Evolutionary conservation across 2,113 vertebrate species (phyloP).

Genomic region (Callipepla californica): DNA sequence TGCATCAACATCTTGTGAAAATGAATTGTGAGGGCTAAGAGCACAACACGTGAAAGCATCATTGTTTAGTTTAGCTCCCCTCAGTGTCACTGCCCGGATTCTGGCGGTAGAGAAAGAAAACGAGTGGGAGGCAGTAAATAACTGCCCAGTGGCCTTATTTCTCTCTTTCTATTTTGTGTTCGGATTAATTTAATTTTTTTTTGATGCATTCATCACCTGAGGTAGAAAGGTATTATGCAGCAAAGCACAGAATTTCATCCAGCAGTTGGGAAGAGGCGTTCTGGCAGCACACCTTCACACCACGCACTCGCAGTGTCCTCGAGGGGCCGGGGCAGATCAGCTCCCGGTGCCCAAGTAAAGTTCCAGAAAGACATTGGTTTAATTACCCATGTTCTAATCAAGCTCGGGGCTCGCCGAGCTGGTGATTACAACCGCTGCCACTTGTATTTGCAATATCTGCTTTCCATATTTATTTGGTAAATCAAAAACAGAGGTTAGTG

Average conservation of each 20-base stretch:
- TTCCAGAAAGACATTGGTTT: neutral
- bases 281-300: neutral
- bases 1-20: slow-evolving; percentile 37
- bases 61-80: neutral
- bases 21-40: neutral
- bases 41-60: neutral
- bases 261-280: neutral
- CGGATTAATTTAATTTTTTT: neutral
- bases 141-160: neutral
- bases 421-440: neutral
- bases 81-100: neutral
- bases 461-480: slow-evolving; percentile 3
- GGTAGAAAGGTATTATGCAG: neutral
- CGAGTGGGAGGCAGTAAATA: neutral
- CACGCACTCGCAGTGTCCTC: neutral
- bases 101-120: neutral
- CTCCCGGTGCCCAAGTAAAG: neutral
- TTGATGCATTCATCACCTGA: neutral
- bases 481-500: slow-evolving; percentile 23
- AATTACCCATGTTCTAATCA: neutral
- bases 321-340: neutral
- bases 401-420: neutral
- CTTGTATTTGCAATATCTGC: neutral
- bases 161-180: neutral
- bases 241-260: neutral